phyloP scores from a whole-genome alignment of 2,888 invertebrate genomes.

The Macrophya annulata region DNA sequence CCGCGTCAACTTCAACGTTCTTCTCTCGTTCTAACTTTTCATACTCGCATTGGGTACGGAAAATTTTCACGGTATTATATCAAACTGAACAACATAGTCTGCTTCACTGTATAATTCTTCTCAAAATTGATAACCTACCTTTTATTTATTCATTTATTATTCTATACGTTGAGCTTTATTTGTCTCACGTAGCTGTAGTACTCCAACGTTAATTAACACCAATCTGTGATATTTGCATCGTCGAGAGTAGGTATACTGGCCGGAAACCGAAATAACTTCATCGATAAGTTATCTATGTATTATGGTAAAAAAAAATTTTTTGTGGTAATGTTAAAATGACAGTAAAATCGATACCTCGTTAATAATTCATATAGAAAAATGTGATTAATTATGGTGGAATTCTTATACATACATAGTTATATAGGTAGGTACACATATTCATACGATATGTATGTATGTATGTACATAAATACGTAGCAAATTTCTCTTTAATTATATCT shows the following conservation, averaged over 20 bases:
- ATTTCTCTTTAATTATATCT: neutral
- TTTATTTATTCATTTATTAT: too few relatives aligned
- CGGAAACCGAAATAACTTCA: neutral
- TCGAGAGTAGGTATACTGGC: too few relatives aligned
- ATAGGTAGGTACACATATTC: too few relatives aligned
- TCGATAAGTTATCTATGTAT: neutral
- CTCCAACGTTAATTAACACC: too few relatives aligned
- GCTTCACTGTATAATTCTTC: neutral
- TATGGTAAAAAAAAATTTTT: neutral
- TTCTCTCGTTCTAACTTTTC: neutral
- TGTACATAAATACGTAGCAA: neutral
- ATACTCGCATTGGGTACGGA: neutral
- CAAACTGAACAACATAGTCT: neutral
- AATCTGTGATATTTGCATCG: neutral
- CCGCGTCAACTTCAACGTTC: neutral
- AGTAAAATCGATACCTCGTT: neutral
- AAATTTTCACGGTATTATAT: neutral
- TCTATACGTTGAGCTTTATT: too few relatives aligned
- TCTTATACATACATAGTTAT: neutral
- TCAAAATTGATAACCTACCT: too few relatives aligned
- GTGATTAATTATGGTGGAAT: neutral
- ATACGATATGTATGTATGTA: too few relatives aligned
- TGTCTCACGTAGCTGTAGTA: too few relatives aligned
- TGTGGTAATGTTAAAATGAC: too few relatives aligned
- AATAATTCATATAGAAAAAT: neutral